Percentiles rank a stretch among this genome's conserved stretches.
phyloP scores from a whole-genome alignment of 2,888 invertebrate species.

The Drosophila fungiperda region DNA sequence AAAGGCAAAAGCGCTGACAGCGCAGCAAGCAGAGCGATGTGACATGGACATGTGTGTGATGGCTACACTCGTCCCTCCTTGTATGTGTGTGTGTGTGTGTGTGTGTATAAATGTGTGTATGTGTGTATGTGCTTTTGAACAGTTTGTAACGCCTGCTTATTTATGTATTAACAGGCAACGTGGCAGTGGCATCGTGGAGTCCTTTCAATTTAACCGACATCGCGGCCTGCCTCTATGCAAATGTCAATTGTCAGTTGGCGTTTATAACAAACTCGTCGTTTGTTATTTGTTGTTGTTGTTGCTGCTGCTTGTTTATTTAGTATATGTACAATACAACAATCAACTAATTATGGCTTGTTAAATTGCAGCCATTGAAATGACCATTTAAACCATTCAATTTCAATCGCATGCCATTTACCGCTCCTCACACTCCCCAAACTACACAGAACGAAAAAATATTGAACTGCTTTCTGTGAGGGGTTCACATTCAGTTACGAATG shows the following conservation, averaged over 20 bases:
- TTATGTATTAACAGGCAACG: conserved; percentile 61
- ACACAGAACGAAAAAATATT: conserved; percentile 1
- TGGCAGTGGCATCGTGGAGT: conserved; percentile 29
- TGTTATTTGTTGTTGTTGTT: conserved; percentile 26
- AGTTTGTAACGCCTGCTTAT: conserved; percentile 77
- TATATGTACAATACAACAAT: conserved; percentile 68
- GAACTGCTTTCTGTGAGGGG: background rate
- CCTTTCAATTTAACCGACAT: conserved; percentile 75
- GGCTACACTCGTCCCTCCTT: conserved; percentile 37
- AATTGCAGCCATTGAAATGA: conserved; percentile 82
- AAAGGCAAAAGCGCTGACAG: conserved; percentile 46
- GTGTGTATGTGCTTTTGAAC: conserved; percentile 48
- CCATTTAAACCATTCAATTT: conserved; percentile 82
- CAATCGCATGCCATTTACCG: conserved; percentile 66
- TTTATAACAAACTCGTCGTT: conserved; percentile 64
- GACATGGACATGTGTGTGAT: conserved; percentile 71
- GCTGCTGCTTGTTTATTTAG: conserved; percentile 68
- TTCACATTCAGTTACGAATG: background rate
- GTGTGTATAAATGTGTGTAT: conserved; percentile 29
- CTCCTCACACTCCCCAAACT: background rate
- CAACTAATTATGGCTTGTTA: conserved; percentile 81
- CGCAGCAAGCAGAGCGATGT: conserved; percentile 40
- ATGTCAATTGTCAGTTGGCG: conserved; percentile 78
- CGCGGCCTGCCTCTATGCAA: conserved; percentile 65
- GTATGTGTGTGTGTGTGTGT: conserved; percentile 12